Evolutionary conservation across 2,888 invertebrate species (phyloP), one percentile per base, ranked within the genome.

Genomic region (Agelastica alni): DNA sequence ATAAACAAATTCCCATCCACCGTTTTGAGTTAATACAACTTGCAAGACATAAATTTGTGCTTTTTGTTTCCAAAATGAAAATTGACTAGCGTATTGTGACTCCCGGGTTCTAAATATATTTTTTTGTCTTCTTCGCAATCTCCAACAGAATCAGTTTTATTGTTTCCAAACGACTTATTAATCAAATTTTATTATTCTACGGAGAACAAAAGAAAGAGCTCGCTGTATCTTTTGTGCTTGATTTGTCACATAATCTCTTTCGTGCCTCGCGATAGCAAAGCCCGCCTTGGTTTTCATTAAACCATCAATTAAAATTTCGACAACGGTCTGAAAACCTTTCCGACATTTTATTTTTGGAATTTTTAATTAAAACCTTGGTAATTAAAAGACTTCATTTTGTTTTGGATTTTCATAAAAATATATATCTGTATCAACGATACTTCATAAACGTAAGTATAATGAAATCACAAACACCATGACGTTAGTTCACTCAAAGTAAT

Each of bases 141-240:
- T 57, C 45, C 26, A 18, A 58, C 41, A 47, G 58, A 61, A 63
- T 61, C 60, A 59, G 59, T 58, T 63, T 61, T 55, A 61, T 63
- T 61, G 60, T 61, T 61, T 63, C 53, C 55, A 48, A 45, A 14
- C 53, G 54, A 57, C 58, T 61, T 60, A 60, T 63, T 59, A 60
- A 61, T 61, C 56, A 60, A 63, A 60, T 39, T 61, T 61, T 57
- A 60, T 61, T 63, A 55, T 62, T 59, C 62, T 45, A 47, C 30
- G 18, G 53, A 52, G 54, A 51, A 57, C 44, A 44, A 44, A 20
- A 46, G 34, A 34, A n/a, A 36, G 45, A 34, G 22, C 34, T 22
- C 34, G 54, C 49, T 46, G 45, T 46, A 36, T 46, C 45, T 46
- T 46, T 46, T 46, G 45, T 46, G 45, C 32, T 34, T 36, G 34